Conservation (phyloP, 2,113 vertebrate genomes). For the Pseudorhombus dupliciocellatus region DNA sequence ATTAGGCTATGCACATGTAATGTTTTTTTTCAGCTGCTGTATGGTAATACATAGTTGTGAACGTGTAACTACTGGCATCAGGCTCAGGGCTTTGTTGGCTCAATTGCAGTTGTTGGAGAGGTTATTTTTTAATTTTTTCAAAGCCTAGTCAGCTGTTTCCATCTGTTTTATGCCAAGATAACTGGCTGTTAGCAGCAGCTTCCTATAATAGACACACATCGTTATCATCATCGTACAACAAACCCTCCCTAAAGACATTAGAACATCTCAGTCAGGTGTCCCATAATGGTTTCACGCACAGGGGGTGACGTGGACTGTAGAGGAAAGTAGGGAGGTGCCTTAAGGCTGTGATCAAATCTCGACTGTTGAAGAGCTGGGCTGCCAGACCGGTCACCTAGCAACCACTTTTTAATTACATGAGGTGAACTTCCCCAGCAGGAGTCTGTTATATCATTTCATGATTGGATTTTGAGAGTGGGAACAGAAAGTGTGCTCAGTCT, state of each 20-base stretch:
- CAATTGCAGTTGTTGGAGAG: no score
- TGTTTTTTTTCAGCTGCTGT: no score
- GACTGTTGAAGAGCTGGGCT: constrained; percentile 28
- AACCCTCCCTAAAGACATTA: not conserved
- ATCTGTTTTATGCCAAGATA: no score
- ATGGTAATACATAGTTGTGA: no score
- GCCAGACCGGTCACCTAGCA: constrained; percentile 73
- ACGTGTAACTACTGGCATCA: no score
- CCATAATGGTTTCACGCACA: constrained; percentile 61
- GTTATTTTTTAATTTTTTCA: no score
- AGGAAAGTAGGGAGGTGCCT: no score
- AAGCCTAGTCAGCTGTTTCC: no score
- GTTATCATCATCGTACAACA: not conserved
- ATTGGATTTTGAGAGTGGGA: not conserved
- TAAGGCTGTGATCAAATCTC: constrained; percentile 28
- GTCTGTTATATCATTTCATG: not conserved
- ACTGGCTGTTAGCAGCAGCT: no score
- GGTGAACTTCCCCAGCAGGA: constrained; percentile 53
- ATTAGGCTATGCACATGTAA: no score
- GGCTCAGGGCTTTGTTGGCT: no score
- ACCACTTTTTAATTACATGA: constrained; percentile 65
- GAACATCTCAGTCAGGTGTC: not conserved
- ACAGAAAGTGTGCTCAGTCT: not conserved
- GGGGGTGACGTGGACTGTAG: constrained; percentile 48
- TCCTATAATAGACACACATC: no score